Conservation (phyloP, 2,797 vertebrate species). For the Peromyscus eremicus region DNA sequence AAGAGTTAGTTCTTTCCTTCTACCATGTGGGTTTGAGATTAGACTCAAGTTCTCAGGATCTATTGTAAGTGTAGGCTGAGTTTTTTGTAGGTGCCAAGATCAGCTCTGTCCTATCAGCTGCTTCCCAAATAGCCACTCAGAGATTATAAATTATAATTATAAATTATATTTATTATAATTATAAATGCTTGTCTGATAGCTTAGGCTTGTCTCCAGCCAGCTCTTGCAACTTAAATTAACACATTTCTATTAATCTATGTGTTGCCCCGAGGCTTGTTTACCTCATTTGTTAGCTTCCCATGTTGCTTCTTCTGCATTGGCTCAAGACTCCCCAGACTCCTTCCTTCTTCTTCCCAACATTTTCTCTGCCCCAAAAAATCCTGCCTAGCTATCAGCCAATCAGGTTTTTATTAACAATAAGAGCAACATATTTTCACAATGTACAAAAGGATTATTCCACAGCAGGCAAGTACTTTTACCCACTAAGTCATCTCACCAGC, state of each 20-base stretch:
- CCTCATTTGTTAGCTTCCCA: background rate
- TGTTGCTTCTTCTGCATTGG: background rate
- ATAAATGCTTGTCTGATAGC: background rate
- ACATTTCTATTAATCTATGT: background rate
- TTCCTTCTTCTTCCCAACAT: background rate
- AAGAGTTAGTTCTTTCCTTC: background rate
- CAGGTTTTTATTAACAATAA: background rate
- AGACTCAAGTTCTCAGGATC: background rate
- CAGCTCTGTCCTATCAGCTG: background rate
- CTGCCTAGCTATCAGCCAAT: background rate
- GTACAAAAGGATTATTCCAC: background rate
- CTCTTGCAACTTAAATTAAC: background rate
- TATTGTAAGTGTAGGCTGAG: background rate
- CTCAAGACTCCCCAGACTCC: background rate
- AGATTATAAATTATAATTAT: background rate
- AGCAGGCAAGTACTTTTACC: background rate
- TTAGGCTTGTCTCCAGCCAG: background rate
- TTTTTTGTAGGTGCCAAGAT: background rate
- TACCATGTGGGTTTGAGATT: background rate
- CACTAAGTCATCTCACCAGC: background rate
- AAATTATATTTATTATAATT: background rate
- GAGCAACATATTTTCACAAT: background rate
- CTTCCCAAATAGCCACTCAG: background rate
- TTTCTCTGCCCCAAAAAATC: background rate
- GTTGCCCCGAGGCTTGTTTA: background rate